Percentiles rank a stretch among this genome's conserved stretches.
Evolutionary conservation across 1,140 invertebrate genomes (phyloP).

Genomic region (Adoxophyes honmai): DNA sequence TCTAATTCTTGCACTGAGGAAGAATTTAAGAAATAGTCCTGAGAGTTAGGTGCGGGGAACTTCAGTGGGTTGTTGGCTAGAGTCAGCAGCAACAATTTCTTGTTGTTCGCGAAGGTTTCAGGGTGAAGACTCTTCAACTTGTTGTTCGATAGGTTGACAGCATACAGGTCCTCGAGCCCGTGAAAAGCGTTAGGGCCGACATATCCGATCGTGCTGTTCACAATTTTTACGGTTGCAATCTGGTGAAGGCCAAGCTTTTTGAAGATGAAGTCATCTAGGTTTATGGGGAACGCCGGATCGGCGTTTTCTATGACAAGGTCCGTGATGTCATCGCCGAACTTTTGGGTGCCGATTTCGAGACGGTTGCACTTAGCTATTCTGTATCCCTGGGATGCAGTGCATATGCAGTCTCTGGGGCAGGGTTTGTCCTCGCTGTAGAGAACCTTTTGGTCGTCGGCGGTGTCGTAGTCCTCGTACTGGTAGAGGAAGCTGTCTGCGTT

Average conservation of each 20-base stretch:
- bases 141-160: constrained; percentile 82
- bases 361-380: constrained; percentile 73
- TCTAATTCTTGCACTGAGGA: constrained; percentile 82
- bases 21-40: constrained; percentile 79
- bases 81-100: constrained; percentile 80
- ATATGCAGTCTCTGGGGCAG: constrained; percentile 74
- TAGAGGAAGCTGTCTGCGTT: constrained; percentile 51
- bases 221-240: constrained; percentile 78
- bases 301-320: constrained; percentile 79
- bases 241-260: constrained; percentile 77
- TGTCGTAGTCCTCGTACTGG: constrained; percentile 63
- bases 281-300: constrained; percentile 73
- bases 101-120: constrained; percentile 81
- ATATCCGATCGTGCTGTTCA: constrained; percentile 76
- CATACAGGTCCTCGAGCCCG: constrained; percentile 80
- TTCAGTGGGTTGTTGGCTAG: constrained; percentile 83
- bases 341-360: constrained; percentile 78
- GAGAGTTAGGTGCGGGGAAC: constrained; percentile 59
- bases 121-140: constrained; percentile 80
- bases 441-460: constrained; percentile 62
- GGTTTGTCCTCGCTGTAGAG: constrained; percentile 71
- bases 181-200: constrained; percentile 80
- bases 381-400: constrained; percentile 65
- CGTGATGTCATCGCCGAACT: constrained; percentile 78
- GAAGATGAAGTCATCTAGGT: constrained; percentile 77